Percentiles rank a stretch among this genome's conserved stretches.
Conservation (phyloP, 2,888 invertebrate genomes). For the Fabriciana adippe region DNA sequence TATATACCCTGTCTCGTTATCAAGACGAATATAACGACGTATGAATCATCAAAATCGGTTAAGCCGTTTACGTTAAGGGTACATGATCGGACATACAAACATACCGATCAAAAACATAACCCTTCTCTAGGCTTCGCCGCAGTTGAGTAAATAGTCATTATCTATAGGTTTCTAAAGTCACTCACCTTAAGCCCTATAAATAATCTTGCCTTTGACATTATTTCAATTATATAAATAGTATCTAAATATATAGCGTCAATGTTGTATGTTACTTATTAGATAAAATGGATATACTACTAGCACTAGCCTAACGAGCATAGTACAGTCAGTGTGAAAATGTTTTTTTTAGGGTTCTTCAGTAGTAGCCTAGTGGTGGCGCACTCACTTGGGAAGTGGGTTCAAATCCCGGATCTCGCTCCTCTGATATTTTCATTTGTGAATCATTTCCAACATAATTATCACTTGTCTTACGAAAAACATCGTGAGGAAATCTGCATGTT, state of each 20-base stretch:
- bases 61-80: too few relatives aligned
- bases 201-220: constrained; percentile 30
- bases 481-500: too few relatives aligned
- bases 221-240: constrained; percentile 5
- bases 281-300: not conserved
- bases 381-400: not conserved
- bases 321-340: not conserved
- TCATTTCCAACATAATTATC: too few relatives aligned
- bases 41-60: too few relatives aligned
- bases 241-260: constrained; percentile 2
- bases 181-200: constrained; percentile 23
- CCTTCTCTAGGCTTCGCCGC: too few relatives aligned
- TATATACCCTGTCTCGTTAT: too few relatives aligned
- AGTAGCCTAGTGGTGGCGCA: not conserved
- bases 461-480: too few relatives aligned
- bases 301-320: not conserved
- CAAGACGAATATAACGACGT: too few relatives aligned
- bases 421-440: too few relatives aligned
- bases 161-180: not conserved
- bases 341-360: not conserved
- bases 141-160: not conserved
- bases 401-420: too few relatives aligned
- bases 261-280: not conserved
- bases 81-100: too few relatives aligned
- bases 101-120: too few relatives aligned